phyloP scores from a whole-genome alignment of 2,113 vertebrate genomes.

The Ammodramus savannarum region DNA sequence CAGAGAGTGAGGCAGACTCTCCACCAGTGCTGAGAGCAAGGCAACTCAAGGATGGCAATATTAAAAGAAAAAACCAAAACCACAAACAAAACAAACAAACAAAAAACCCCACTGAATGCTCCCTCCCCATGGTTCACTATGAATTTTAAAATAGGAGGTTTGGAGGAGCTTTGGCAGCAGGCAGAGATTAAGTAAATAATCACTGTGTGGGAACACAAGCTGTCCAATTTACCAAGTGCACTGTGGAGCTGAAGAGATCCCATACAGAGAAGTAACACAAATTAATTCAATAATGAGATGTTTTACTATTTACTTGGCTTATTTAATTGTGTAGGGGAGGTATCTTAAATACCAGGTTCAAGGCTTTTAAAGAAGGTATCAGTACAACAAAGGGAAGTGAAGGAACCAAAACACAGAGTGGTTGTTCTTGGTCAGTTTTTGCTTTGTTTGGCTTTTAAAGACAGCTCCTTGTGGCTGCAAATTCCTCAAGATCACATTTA shows the following conservation, averaged over 20 bases:
- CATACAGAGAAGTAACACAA: neutral
- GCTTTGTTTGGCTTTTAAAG: neutral
- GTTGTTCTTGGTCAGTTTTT: neutral
- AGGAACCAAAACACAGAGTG: neutral
- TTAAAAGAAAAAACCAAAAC: neutral
- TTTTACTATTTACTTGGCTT: neutral
- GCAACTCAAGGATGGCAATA: neutral
- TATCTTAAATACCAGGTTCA: neutral
- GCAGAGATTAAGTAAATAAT: slow-evolving; percentile 3
- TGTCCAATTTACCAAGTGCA: neutral
- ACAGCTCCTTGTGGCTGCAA: neutral
- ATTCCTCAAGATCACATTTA: neutral
- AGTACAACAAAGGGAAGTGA: neutral
- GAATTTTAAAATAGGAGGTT: slow-evolving; percentile 5
- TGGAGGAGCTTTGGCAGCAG: slow-evolving; percentile 12
- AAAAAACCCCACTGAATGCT: neutral
- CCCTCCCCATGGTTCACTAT: neutral
- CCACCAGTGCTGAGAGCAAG: neutral
- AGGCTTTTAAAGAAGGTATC: neutral
- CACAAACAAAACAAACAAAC: neutral
- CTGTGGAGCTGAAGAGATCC: neutral
- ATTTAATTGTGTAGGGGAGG: neutral
- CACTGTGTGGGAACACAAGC: neutral
- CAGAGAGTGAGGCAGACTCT: neutral
- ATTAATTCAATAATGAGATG: neutral